Percentiles rank a stretch among this genome's conserved stretches.
These are phyloP conservation scores for Yponomeuta malinellus DNA, from an alignment of 2,888 invertebrate species.

Conservation along the genomic window DNA sequence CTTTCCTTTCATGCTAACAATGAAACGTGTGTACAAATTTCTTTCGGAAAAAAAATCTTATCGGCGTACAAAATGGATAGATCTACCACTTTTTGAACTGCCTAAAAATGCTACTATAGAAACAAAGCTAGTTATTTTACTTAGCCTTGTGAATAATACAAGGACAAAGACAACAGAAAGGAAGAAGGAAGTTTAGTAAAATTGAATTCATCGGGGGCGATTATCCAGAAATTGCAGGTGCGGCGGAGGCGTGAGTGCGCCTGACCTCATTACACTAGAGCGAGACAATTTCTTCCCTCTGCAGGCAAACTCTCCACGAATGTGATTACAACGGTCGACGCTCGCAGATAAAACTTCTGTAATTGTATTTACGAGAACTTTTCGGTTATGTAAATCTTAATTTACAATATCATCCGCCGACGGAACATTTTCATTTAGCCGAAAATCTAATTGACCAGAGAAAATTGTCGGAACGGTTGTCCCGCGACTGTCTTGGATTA, in stretches of 20 bases:
- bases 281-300: constrained; percentile 61
- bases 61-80: too few relatives aligned
- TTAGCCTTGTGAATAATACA: neutral
- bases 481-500: constrained; percentile 1
- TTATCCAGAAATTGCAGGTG: constrained; percentile 17
- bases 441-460: neutral
- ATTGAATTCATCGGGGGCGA: constrained; percentile 16
- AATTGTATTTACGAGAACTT: constrained; percentile 64
- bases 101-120: too few relatives aligned
- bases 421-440: constrained; percentile 6
- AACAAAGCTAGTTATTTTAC: too few relatives aligned
- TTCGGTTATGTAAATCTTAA: constrained; percentile 62
- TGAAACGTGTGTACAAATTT: too few relatives aligned
- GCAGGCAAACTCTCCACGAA: constrained; percentile 55
- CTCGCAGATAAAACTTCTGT: constrained; percentile 64
- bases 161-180: neutral
- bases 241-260: constrained; percentile 9
- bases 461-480: neutral
- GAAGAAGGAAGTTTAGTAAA: constrained; percentile 8
- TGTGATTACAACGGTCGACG: constrained; percentile 64
- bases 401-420: constrained; percentile 40
- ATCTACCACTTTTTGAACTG: too few relatives aligned
- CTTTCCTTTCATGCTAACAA: too few relatives aligned
- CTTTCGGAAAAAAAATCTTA: too few relatives aligned
- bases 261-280: constrained; percentile 47